These are phyloP conservation scores for Heliconius cydno DNA, from an alignment of 2,888 invertebrate species.

Conservation along the genomic window DNA sequence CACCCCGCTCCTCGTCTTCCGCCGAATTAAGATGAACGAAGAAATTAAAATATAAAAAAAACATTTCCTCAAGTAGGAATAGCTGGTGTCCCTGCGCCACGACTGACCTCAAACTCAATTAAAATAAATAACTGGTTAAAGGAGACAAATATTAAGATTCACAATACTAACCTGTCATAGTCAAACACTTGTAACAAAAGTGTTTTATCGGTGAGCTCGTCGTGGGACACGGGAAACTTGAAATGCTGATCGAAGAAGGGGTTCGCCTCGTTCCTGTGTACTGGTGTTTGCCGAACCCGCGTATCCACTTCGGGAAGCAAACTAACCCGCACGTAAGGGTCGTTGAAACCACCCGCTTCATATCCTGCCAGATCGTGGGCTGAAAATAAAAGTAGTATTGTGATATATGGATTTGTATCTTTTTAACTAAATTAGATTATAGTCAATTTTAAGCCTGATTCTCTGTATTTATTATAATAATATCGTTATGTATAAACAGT, in stretches of 20 bases:
- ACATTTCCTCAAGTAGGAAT: too few species aligned
- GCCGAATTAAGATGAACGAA: too few species aligned
- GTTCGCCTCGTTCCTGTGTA: constrained; percentile 92
- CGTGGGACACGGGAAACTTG: constrained; percentile 95
- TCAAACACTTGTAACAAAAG: constrained; percentile 88
- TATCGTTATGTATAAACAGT: not conserved
- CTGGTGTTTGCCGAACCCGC: constrained; percentile 92
- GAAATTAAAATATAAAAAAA: not conserved
- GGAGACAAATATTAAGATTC: not conserved
- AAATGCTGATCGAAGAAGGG: constrained; percentile 96
- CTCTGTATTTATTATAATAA: not conserved
- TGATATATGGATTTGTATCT: not conserved
- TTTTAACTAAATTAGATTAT: not conserved
- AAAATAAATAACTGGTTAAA: too few species aligned
- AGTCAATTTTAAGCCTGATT: not conserved
- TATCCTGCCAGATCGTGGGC: constrained; percentile 92
- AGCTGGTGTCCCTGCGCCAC: too few species aligned
- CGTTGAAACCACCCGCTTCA: constrained; percentile 94
- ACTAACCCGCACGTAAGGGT: constrained; percentile 92
- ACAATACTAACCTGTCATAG: constrained; percentile 72
- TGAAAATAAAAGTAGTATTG: constrained; percentile 57
- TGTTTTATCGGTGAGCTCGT: constrained; percentile 91
- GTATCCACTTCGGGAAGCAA: constrained; percentile 93
- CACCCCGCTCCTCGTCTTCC: too few species aligned
- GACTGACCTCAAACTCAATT: too few species aligned